Evolutionary conservation across 53 echinoderm and acorn worm genomes (phyloP), one percentile per base, ranked within the genome.

Genomic region (Paelopatides confundens): DNA sequence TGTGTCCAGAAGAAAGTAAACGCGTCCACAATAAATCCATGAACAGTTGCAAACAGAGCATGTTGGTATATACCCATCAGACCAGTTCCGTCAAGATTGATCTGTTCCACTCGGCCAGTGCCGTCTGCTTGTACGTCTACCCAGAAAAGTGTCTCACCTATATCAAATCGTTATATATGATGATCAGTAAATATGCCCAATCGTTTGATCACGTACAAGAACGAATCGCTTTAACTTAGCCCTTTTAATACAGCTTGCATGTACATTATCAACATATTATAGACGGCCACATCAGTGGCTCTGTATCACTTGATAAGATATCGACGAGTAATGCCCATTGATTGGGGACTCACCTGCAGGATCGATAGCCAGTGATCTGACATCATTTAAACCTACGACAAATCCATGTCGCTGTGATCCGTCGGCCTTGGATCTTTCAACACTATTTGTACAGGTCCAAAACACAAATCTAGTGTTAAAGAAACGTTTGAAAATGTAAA

Each of bases 1-100:
- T 74, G 39, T 39, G 74, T 74, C 40, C 27, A 38, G 40, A 74
- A 74, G 35, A 27, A 74, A 28, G 40, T n/a, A 46, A 46, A 74
- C 6, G 26, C 38, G 28, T 74, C 74, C 5, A 47, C 5, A 7
- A 36, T 26, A 28, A 74, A 28, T 7, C 74, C 35, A 74, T 74
- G 74, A 39, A 35, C 24, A 2, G 31, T 9, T 74, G 13, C 12
- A 26, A 74, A 74, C 23, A 74, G 3, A 1, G n/a, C 58, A 23
- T 5, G n/a, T 58, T 0, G 5, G n/a, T 58, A 58, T 18, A 58
- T 12, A 43, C 43, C 43, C 0, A 7, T 43, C 12, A 0, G 0
- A 43, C 10, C 43, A 12, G 43, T 43, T 43, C 43, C 43, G 43
- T 58, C 24, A 3, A 58, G 15, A 23, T 58, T 26, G n/a, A 58